Conservation (phyloP, 2,113 vertebrate genomes). For the Dasyurus viverrinus region DNA sequence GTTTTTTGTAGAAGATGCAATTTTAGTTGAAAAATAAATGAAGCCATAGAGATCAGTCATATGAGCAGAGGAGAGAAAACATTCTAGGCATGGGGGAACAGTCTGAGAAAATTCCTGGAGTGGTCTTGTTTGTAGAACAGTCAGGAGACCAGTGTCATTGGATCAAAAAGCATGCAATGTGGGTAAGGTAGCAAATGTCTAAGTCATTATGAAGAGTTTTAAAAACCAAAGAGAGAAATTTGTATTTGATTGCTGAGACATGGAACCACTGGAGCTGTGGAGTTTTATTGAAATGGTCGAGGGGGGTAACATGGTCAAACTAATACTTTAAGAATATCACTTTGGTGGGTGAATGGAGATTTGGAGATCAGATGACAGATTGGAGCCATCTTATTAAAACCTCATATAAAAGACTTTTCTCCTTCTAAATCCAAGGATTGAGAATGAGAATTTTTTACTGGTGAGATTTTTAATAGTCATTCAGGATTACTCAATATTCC, state of each 20-base stretch:
- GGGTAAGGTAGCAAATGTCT: neutral
- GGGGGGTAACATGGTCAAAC: neutral
- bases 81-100: neutral
- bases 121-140: neutral
- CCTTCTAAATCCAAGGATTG: constrained; percentile 8
- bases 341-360: neutral
- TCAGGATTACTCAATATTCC: constrained; percentile 23
- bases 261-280: neutral
- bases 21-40: neutral
- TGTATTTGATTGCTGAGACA: neutral
- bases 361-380: neutral
- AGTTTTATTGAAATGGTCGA: neutral
- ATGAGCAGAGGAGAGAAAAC: neutral
- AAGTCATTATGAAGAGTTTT: neutral
- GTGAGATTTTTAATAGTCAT: constrained; percentile 33
- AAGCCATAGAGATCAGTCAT: neutral
- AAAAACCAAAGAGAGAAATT: neutral
- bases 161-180: neutral
- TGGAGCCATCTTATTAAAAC: neutral
- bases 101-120: neutral
- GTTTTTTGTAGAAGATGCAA: neutral
- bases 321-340: neutral
- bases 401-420: neutral
- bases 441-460: constrained; percentile 13
- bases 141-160: neutral